A percentile compares a stretch with the other conserved stretches of the same genome.
Evolutionary conservation across 2,888 invertebrate genomes (phyloP).

Genomic region (Vanessa cardui): DNA sequence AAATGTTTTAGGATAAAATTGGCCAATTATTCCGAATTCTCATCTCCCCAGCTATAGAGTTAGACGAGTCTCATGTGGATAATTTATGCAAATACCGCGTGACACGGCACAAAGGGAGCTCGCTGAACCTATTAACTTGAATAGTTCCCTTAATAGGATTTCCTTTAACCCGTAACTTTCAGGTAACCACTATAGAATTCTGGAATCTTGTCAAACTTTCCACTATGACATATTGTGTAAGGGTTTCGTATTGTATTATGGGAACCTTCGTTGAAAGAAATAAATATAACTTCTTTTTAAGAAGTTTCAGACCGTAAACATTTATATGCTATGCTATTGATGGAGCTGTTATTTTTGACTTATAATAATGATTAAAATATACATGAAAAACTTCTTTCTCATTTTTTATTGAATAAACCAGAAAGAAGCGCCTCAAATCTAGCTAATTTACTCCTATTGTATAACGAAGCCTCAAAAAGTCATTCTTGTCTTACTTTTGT

Average conservation of each 20-base stretch:
- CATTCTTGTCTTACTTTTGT: too few species aligned
- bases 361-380: too few species aligned
- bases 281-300: too few species aligned
- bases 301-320: too few species aligned
- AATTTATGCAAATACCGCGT: conserved; percentile 35
- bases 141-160: conserved; percentile 39
- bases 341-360: too few species aligned
- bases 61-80: conserved; percentile 26
- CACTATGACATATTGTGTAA: conserved; percentile 16
- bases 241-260: conserved; percentile 15
- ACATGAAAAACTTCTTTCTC: too few species aligned
- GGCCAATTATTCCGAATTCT: conserved; percentile 2
- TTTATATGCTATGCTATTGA: too few species aligned
- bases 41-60: background rate
- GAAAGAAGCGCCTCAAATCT: too few species aligned
- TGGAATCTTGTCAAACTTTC: conserved; percentile 27
- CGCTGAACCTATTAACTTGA: conserved; percentile 34
- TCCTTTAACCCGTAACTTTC: conserved; percentile 29
- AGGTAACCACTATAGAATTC: conserved; percentile 31
- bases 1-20: background rate
- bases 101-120: conserved; percentile 35
- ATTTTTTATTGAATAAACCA: too few species aligned
- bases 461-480: too few species aligned
- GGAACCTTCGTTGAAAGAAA: too few species aligned
- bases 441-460: too few species aligned